A percentile compares a stretch with the other conserved stretches of the same genome.
These are phyloP conservation scores for Notospermus geniculatus DNA, from an alignment of 1,140 invertebrate species.

Conservation along the genomic window DNA sequence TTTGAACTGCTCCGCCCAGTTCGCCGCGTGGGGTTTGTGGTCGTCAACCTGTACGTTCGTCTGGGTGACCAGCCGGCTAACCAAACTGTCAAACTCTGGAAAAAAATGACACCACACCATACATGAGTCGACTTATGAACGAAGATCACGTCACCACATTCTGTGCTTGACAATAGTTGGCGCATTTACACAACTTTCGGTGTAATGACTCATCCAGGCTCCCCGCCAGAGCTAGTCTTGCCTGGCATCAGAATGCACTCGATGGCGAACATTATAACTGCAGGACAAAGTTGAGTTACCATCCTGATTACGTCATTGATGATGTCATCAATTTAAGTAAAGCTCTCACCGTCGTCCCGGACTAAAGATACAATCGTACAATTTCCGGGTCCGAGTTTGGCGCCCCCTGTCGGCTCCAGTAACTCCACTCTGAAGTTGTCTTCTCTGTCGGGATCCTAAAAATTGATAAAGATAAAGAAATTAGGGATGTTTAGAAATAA, in stretches of 20 bases:
- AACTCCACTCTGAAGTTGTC: slow-evolving; percentile 66
- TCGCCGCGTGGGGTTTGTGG: slow-evolving; percentile 60
- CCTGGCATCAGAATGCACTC: too few species aligned
- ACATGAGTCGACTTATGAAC: too few species aligned
- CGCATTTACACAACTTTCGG: too few species aligned
- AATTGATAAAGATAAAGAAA: slow-evolving; percentile 1
- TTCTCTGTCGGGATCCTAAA: slow-evolving; percentile 64
- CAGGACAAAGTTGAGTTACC: too few species aligned
- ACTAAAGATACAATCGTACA: slow-evolving; percentile 65
- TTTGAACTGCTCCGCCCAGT: slow-evolving; percentile 63
- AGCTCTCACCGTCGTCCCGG: slow-evolving; percentile 67
- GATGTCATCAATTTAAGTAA: too few species aligned
- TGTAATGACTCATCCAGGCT: too few species aligned
- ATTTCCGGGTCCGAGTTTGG: slow-evolving; percentile 61
- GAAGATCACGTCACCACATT: too few species aligned
- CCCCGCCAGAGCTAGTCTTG: too few species aligned
- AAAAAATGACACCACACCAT: slow-evolving; percentile 7
- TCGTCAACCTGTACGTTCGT: slow-evolving; percentile 64
- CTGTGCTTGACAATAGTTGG: too few species aligned
- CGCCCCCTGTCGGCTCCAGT: slow-evolving; percentile 60
- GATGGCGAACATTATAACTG: too few species aligned
- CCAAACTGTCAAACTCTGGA: slow-evolving; percentile 64
- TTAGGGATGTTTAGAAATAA: too few species aligned
- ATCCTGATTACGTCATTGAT: too few species aligned
- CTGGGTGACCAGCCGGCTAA: slow-evolving; percentile 61